Base-by-base conservation (phyloP, 2,113 vertebrate species). In the Paratilapia polleni region DNA sequence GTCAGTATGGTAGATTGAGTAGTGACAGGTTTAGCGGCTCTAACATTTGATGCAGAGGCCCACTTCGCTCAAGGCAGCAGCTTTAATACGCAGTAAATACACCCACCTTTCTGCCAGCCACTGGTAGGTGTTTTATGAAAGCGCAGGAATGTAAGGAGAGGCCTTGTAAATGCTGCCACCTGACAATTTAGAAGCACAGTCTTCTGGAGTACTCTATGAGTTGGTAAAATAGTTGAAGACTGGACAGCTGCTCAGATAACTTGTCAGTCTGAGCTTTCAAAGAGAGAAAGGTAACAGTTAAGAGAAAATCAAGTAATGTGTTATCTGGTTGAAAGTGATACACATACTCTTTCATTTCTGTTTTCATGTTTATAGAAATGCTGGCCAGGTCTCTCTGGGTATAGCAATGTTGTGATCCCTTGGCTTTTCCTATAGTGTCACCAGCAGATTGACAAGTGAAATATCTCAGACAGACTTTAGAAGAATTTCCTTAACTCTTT, bases 151-250 rank as follows among this genome's bases (percentile, higher is more conserved):
- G 91, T 10, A 52, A 89, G 87, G 76, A 36, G 28, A 85, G 70
- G 84, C 70, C 89, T 91, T 54, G 88, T 93, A 94, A 94, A 93
- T 2, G 57, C 73, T 24, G 84, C 83, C 87, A 90, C 87, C 91
- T 91, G 88, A 93, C 89, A 76, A 68, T 91, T 88, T 91, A 93
- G 91, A 89, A 84, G 83, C 38, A 9, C 57, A 58, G 84, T 70
- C 87, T 88, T 93, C 86, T 60, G 52, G 82, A 74, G 83, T 77
- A 84, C 62, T 82, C 81, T 83, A n/a, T 76, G 66, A 80, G 52
- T 85, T 90, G 86, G 82, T 91, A 81, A 91, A 89, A 86, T 9
- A 63, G 66, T 63, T 34, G 31, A 82, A 31, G 60, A 47, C 20
- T 34, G 26, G 20, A 77, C 15, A 73, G 74, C 63, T n/a, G 49